These are phyloP conservation scores for Ormia ochracea DNA, from an alignment of 2,888 invertebrate genomes.

Conservation along the genomic window DNA sequence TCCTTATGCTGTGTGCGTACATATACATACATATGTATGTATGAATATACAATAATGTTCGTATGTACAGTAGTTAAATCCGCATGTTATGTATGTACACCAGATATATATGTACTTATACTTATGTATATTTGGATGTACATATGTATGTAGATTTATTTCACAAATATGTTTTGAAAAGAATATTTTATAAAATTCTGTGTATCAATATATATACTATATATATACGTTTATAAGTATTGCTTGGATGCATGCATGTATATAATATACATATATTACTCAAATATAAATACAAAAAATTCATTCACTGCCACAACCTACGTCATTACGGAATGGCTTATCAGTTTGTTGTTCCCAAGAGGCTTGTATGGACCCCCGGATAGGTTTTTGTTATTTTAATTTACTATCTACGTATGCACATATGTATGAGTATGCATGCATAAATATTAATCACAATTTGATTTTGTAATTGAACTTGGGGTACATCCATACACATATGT, in stretches of 20 bases:
- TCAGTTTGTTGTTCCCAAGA: constrained; percentile 43
- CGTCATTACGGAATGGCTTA: constrained; percentile 45
- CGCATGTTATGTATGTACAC: too few species aligned
- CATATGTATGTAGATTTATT: neutral
- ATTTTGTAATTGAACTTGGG: too few species aligned
- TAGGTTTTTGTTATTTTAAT: constrained; percentile 9
- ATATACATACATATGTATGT: too few species aligned
- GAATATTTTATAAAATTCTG: neutral
- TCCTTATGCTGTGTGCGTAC: too few species aligned
- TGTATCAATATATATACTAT: neutral
- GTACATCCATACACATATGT: too few species aligned
- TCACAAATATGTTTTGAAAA: neutral
- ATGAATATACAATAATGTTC: too few species aligned
- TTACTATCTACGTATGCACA: neutral
- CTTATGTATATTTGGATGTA: neutral
- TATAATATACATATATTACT: too few species aligned
- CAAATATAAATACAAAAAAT: too few species aligned
- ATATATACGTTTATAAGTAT: neutral
- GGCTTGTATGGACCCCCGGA: constrained; percentile 42
- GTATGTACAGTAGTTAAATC: too few species aligned
- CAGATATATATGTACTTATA: neutral
- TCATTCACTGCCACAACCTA: too few species aligned
- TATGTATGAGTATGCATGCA: too few species aligned
- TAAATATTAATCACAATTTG: too few species aligned
- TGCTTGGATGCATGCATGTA: neutral